Evolutionary conservation across 2,797 vertebrate species (phyloP).

Genomic region (Linurgus olivaceus): DNA sequence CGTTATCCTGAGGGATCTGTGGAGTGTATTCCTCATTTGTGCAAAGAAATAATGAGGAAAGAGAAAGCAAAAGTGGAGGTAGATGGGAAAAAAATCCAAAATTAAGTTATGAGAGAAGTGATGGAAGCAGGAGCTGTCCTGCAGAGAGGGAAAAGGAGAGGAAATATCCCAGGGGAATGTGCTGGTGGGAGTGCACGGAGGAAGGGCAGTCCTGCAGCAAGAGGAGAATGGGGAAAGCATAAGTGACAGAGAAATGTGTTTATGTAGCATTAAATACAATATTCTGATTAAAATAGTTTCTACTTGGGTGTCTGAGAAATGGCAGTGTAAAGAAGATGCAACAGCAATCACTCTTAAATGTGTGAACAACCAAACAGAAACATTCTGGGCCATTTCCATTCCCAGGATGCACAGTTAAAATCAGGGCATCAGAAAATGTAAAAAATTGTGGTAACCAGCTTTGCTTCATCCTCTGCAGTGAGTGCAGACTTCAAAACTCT

Average conservation of each 20-base stretch:
- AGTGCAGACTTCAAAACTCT: not conserved
- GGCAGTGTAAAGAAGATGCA: not conserved
- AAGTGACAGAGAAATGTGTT: not conserved
- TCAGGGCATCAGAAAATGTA: not conserved
- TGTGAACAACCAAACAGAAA: not conserved
- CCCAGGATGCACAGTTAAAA: not conserved
- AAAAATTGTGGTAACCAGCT: not conserved
- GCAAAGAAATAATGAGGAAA: not conserved
- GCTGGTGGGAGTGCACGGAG: not conserved
- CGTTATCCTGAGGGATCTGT: not conserved
- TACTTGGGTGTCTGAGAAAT: not conserved
- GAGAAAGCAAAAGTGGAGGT: not conserved
- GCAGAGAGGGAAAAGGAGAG: not conserved
- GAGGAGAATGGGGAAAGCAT: not conserved
- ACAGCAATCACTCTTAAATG: not conserved
- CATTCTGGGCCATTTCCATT: not conserved
- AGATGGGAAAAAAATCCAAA: not conserved
- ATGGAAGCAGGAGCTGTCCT: not conserved
- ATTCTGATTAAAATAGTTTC: not conserved
- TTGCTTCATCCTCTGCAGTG: not conserved
- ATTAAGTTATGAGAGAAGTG: not conserved
- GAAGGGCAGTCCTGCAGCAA: not conserved
- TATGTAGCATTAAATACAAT: not conserved
- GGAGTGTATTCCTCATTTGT: not conserved
- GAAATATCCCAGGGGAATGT: not conserved